Conservation (phyloP, 2,113 vertebrate genomes). For the Gallinago undulata region DNA sequence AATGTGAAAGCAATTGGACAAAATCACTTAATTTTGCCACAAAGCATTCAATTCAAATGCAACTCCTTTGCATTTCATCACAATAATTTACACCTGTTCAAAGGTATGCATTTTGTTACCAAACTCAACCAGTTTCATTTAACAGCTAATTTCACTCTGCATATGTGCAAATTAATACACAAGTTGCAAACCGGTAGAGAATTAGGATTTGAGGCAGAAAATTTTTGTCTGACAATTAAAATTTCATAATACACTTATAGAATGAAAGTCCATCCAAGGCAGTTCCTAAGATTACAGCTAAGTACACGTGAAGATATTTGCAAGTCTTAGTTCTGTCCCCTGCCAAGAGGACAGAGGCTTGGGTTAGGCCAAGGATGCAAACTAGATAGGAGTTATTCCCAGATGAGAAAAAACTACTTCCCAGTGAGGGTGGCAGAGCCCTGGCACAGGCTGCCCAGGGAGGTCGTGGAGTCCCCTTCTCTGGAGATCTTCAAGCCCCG, state of each 20-base stretch:
- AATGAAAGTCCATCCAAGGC: neutral
- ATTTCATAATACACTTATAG: neutral
- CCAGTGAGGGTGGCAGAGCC: too few species aligned
- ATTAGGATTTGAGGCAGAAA: neutral
- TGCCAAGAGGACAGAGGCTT: neutral
- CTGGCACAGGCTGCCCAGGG: too few species aligned
- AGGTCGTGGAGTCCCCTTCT: too few species aligned
- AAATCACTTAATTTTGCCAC: neutral
- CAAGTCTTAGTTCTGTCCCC: neutral
- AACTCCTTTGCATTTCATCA: neutral
- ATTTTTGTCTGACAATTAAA: neutral
- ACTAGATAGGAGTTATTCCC: neutral
- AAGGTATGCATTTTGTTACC: neutral
- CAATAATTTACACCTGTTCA: conserved; percentile 7
- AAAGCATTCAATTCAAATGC: neutral
- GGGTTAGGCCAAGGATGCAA: neutral
- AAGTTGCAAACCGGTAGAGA: neutral
- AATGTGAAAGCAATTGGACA: neutral
- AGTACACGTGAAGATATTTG: neutral
- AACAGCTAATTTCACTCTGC: conserved; percentile 4
- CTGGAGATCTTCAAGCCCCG: too few species aligned
- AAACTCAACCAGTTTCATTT: conserved; percentile 5
- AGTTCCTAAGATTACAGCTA: neutral
- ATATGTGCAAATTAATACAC: neutral
- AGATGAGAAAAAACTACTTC: too few species aligned